Conservation (phyloP, 1,140 invertebrate species). For the Aphidius gifuensis region DNA sequence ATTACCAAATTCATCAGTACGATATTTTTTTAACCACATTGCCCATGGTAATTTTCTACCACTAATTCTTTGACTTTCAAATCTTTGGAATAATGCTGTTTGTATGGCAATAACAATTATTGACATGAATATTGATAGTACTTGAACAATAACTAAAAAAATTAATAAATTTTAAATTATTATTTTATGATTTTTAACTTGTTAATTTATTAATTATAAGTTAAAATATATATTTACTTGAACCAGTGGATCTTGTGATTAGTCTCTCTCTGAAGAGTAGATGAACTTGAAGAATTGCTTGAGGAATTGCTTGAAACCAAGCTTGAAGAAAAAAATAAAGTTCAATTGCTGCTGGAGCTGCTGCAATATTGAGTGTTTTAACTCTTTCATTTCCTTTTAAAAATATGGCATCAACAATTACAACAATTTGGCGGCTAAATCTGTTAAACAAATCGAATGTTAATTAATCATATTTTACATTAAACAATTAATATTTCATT, state of each 20-base stretch:
- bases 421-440: constrained; percentile 66
- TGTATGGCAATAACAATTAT: constrained; percentile 65
- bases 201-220: background rate
- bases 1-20: constrained; percentile 42
- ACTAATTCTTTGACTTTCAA: constrained; percentile 71
- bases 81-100: constrained; percentile 69
- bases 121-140: constrained; percentile 63
- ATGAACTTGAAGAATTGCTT: constrained; percentile 64
- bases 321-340: constrained; percentile 71
- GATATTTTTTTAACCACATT: constrained; percentile 53
- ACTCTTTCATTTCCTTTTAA: constrained; percentile 58
- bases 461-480: background rate
- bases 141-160: constrained; percentile 62
- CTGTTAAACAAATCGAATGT: constrained; percentile 41
- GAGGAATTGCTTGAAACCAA: constrained; percentile 70
- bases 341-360: constrained; percentile 63
- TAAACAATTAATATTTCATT: background rate
- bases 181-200: constrained; percentile 1
- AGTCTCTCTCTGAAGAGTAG: constrained; percentile 54
- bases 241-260: constrained; percentile 35
- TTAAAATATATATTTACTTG: constrained; percentile 34
- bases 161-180: constrained; percentile 15
- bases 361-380: constrained; percentile 58
- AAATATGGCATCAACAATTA: constrained; percentile 67
- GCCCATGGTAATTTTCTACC: constrained; percentile 71